A percentile compares a stretch with the other conserved stretches of the same genome.
phyloP scores from a whole-genome alignment of 2,888 invertebrate genomes.

The Agrochola macilenta region DNA sequence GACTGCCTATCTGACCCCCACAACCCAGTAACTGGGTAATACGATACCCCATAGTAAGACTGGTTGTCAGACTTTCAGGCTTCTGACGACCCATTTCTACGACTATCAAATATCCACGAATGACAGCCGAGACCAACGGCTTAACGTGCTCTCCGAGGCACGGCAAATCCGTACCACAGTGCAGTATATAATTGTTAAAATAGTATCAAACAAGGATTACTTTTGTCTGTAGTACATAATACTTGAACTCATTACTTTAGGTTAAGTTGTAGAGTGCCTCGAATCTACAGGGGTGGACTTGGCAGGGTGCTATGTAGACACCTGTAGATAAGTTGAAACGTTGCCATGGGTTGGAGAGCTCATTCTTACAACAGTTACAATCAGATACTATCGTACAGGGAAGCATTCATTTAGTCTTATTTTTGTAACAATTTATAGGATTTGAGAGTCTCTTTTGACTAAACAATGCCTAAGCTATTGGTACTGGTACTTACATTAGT shows the following conservation, averaged over 20 bases:
- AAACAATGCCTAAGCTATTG: neutral
- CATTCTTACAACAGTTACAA: neutral
- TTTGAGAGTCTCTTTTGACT: neutral
- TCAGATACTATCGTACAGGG: neutral
- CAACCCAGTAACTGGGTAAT: no score
- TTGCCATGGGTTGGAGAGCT: conserved; percentile 14
- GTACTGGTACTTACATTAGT: neutral
- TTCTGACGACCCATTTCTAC: no score
- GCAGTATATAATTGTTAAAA: neutral
- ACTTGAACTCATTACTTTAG: neutral
- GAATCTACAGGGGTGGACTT: conserved; percentile 5
- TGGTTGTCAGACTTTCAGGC: no score
- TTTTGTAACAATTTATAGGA: neutral
- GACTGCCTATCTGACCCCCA: no score
- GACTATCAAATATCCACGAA: no score
- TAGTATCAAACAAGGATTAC: neutral
- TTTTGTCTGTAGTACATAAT: neutral
- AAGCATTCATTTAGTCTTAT: neutral
- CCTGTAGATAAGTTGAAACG: conserved; percentile 35
- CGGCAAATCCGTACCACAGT: neutral
- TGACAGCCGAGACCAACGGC: no score
- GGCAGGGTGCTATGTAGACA: conserved; percentile 19
- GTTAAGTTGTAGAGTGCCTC: neutral
- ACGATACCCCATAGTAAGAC: no score
- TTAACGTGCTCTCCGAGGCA: no score